Evolutionary conservation across 2,113 vertebrate species (phyloP).

Genomic region (Rhynchomys soricoides): DNA sequence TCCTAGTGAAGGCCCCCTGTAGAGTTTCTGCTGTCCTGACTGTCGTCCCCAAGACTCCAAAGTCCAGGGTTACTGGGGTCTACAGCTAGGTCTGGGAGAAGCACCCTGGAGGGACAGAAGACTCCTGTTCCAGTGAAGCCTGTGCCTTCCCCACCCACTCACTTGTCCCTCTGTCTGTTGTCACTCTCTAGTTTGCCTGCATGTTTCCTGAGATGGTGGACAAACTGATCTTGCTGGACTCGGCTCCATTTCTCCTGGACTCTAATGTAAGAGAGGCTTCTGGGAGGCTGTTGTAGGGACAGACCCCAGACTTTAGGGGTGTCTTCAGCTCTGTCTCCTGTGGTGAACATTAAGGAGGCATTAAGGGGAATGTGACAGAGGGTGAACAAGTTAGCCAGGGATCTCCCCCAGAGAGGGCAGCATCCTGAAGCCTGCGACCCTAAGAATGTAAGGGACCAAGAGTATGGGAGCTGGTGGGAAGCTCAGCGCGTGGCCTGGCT

Average conservation of each 20-base stretch:
- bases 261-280: slow-evolving; percentile 14
- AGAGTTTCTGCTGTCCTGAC: not conserved
- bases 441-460: not conserved
- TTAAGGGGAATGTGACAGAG: not conserved
- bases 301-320: accelerated
- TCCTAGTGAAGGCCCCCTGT: not conserved
- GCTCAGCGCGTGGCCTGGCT: not conserved
- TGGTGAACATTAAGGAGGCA: not conserved
- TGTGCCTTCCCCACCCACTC: not conserved
- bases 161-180: too few relatives aligned
- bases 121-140: not conserved
- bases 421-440: not conserved
- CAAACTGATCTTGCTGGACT: slow-evolving; percentile 91
- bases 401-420: not conserved
- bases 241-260: slow-evolving; percentile 84
- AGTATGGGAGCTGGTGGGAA: not conserved
- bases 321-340: not conserved
- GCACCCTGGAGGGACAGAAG: not conserved
- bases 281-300: accelerated
- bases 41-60: not conserved
- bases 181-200: slow-evolving; percentile 87
- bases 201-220: slow-evolving; percentile 95
- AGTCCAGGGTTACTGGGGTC: not conserved
- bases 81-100: not conserved
- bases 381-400: not conserved